Evolutionary conservation across 2,888 invertebrate species (phyloP), one percentile per base, ranked within the genome.

Genomic region (Ormyrus nitidulus): DNA sequence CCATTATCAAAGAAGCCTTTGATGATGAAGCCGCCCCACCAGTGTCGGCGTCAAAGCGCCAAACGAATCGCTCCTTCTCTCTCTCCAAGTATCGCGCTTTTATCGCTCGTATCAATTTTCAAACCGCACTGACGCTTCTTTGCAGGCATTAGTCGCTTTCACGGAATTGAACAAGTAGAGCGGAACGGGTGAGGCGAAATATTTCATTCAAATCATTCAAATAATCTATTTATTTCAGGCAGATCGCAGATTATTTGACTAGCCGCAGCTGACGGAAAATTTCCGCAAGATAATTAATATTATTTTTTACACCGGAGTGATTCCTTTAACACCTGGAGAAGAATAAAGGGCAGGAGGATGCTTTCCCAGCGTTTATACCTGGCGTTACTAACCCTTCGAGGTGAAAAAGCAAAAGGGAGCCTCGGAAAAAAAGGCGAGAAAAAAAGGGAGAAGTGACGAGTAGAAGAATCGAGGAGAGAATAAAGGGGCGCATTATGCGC

Each of bases 1-100:
- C 56, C 71, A 70, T 65, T 71, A 77, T 51, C 71, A 71, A 77
- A 77, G 65, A 51, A 65, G 65, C 58, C 70, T 77, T 77, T 77
- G 64, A 77, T 71, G 54, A 71, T 65, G 10, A 34, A 71, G 59
- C 71, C 44, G 34, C n/a, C 9, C 48, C 65, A 34, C 46, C 34
- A 59, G 64, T 44, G n/a, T 76, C 49, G 53, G 53, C 54, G 46
- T 69, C 62, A 76, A 76, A 62, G 62, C 54, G 58, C 54, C 61
- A 51, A 69, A 62, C 69, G 53, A 61, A 49, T 66, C 54, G 6
- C 70, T 58, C 48, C 19, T 48, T 46, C 19, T 13, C 13, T 13
- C 48, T 44, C 13, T 51, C 6, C 6, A 51, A 68, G 68, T 76
- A 48, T 2, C 66, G n/a, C 46, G 46, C 53, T 62, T 69, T 76